Evolutionary conservation across 2,797 vertebrate genomes (phyloP), one percentile per base, ranked within the genome.

Genomic region (Tapera naevia): DNA sequence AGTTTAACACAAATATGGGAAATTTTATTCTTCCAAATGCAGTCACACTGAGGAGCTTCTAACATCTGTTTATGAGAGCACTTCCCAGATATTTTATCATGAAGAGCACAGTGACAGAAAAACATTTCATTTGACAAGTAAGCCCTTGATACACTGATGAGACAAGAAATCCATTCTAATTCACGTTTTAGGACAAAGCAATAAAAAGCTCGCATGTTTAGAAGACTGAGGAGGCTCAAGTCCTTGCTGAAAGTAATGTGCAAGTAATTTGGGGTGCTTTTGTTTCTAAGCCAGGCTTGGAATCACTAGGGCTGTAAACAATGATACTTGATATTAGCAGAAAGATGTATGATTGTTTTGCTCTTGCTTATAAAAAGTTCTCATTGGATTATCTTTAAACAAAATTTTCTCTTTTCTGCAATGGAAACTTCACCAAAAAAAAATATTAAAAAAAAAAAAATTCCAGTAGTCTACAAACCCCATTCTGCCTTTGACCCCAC

Each of bases 61-160:
- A 39, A 64, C 22, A 48, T 64, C 67, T 88, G 50, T 90, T 93
- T 33, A 10, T 39, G 56, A 93, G 57, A 62, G 12, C 10, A 33
- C 45, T 85, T 94, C 50, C 39, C 66, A 80, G 48, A 58, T 58
- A 51, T 61, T 72, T 88, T 64, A 83, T 69, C 64, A 28, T 43
- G 80, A 78, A 91, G 46, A 76, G 22, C 71, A 61, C 24, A 69
- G 74, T 80, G 43, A 14, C 84, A 71, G 27, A 41, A 85, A 92
- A 90, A 92, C 76, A 92, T 86, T 94, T 91, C 64, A 69, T 96
- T 88, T 80, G 73, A 56, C 67, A 81, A 91, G n/a, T 75, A 95
- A 95, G 82, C 79, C 30, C 76, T 78, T 37, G 39, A 89, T 82
- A 37, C 60, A n/a, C 35, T 72, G 46, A 85, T 86, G 83, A 71